Percentiles rank a stretch among this genome's conserved stretches.
Evolutionary conservation across 2,888 invertebrate species (phyloP).

Genomic region (Spialia ferax): DNA sequence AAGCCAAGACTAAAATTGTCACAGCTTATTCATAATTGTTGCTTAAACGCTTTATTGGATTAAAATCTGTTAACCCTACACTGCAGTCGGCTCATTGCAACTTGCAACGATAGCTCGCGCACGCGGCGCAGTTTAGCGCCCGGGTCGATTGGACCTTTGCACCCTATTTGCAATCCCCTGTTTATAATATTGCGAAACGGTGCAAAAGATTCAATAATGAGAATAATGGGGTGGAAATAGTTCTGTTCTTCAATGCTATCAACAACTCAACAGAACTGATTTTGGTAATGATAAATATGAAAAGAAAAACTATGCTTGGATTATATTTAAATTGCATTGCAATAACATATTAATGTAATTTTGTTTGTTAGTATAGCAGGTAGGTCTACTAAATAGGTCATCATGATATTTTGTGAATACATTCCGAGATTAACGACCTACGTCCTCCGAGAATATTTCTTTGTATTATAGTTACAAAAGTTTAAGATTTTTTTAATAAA

Average conservation of each 20-base stretch:
- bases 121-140: slow-evolving; percentile 70
- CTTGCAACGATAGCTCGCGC: slow-evolving; percentile 75
- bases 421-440: too few relatives aligned
- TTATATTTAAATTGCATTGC: too few relatives aligned
- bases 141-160: slow-evolving; percentile 70
- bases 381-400: too few relatives aligned
- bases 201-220: slow-evolving; percentile 16
- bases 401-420: too few relatives aligned
- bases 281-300: too few relatives aligned
- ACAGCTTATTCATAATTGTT: slow-evolving; percentile 45
- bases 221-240: slow-evolving; percentile 13
- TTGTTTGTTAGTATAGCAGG: too few relatives aligned
- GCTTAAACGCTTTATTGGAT: slow-evolving; percentile 53
- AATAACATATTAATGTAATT: too few relatives aligned
- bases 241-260: not conserved
- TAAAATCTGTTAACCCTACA: slow-evolving; percentile 68
- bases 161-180: slow-evolving; percentile 65
- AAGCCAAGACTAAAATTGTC: not conserved
- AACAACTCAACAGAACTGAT: not conserved
- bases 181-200: slow-evolving; percentile 35
- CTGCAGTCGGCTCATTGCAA: slow-evolving; percentile 73
- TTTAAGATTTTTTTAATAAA: too few relatives aligned
- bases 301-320: too few relatives aligned
- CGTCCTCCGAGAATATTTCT: too few relatives aligned
- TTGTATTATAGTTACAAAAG: too few relatives aligned